Percentiles rank a stretch among this genome's conserved stretches.
These are phyloP conservation scores for Limnephilus lunatus DNA, from an alignment of 2,888 invertebrate genomes.

Conservation along the genomic window DNA sequence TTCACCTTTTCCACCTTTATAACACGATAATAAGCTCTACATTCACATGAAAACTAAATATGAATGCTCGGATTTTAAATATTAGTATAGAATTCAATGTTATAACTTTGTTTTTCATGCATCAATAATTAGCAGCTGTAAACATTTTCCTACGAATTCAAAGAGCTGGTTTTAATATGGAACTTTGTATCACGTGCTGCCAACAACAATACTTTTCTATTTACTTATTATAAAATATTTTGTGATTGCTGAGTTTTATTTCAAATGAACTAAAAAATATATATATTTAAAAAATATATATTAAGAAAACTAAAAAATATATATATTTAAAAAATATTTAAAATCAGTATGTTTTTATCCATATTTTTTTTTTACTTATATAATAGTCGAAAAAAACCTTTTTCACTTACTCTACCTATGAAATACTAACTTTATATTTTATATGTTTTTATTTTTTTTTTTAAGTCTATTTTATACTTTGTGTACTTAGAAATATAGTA, in stretches of 20 bases:
- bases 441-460: too few relatives aligned
- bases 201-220: background rate
- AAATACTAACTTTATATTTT: too few relatives aligned
- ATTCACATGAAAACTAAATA: background rate
- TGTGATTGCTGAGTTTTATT: background rate
- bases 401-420: too few relatives aligned
- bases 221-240: background rate
- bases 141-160: background rate
- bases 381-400: too few relatives aligned
- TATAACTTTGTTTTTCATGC: background rate
- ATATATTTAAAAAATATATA: too few relatives aligned
- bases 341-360: too few relatives aligned
- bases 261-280: too few relatives aligned
- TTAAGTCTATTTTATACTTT: too few relatives aligned
- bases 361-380: too few relatives aligned
- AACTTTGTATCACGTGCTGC: background rate
- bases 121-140: background rate
- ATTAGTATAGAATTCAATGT: background rate
- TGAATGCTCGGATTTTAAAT: background rate
- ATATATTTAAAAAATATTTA: too few relatives aligned
- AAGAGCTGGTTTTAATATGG: background rate
- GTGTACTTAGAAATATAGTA: too few relatives aligned
- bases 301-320: too few relatives aligned
- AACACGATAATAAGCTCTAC: background rate
- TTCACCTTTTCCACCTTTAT: background rate